Conservation (phyloP, 2,113 vertebrate genomes). For the Phalacrocorax pelagicus region DNA sequence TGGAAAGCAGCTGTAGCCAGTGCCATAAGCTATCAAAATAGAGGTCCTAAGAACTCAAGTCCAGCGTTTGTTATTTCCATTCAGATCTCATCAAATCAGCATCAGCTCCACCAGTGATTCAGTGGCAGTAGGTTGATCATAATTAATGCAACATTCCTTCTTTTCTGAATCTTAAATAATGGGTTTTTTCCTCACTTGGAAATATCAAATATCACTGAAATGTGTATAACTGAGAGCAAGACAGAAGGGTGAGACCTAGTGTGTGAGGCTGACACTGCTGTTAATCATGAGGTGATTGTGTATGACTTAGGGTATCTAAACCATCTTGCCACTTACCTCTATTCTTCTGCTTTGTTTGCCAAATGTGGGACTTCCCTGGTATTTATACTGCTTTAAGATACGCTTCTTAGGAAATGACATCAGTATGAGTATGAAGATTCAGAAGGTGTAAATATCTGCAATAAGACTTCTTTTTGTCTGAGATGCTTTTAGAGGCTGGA, state of each 20-base stretch:
- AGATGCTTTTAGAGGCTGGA: not conserved
- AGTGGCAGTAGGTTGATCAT: not conserved
- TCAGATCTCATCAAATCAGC: not conserved
- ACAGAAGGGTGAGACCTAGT: not conserved
- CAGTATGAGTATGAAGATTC: not conserved
- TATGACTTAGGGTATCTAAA: not conserved
- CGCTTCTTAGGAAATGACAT: not conserved
- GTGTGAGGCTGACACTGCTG: not conserved
- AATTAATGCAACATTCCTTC: not conserved
- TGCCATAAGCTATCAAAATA: slow-evolving; percentile 2
- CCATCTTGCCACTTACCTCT: not conserved
- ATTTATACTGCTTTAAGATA: not conserved
- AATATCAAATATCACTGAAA: not conserved
- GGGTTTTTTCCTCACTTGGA: not conserved
- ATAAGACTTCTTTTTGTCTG: not conserved
- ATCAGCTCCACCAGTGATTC: not conserved
- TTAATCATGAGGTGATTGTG: not conserved
- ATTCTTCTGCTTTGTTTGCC: not conserved
- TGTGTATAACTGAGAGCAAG: slow-evolving; percentile 11
- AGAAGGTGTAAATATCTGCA: not conserved
- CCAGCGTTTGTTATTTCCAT: slow-evolving; percentile 1
- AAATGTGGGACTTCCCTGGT: not conserved
- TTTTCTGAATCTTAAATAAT: not conserved
- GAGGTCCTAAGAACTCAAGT: not conserved
- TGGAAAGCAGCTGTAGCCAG: slow-evolving; percentile 42